Percentiles rank a stretch among this genome's conserved stretches.
Conservation (phyloP, 2,888 invertebrate species). For the Pheosia gnoma region DNA sequence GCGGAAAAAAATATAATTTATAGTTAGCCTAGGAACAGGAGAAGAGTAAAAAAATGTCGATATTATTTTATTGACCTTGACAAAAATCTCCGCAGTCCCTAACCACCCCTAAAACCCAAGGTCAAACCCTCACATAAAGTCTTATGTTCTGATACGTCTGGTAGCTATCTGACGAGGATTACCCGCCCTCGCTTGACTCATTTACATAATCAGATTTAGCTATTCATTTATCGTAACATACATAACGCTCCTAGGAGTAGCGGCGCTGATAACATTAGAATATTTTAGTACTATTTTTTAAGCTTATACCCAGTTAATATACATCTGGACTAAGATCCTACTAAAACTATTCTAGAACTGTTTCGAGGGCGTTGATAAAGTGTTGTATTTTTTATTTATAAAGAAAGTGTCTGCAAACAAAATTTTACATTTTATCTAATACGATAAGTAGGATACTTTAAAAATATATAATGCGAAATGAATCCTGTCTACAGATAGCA, state of each 20-base stretch:
- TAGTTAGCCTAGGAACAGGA: too few species aligned
- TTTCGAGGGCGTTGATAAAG: too few species aligned
- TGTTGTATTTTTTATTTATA: too few species aligned
- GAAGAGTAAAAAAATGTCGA: too few species aligned
- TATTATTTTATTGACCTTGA: neutral
- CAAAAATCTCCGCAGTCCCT: neutral
- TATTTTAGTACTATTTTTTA: neutral
- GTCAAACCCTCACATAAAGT: constrained; percentile 37
- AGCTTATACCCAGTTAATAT: neutral
- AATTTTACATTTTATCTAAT: too few species aligned
- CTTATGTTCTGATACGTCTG: constrained; percentile 48
- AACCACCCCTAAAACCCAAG: constrained; percentile 20
- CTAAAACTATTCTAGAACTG: too few species aligned
- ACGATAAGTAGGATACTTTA: too few species aligned
- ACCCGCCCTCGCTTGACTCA: constrained; percentile 28
- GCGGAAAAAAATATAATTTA: too few species aligned
- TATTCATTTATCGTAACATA: constrained; percentile 37
- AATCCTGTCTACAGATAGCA: neutral
- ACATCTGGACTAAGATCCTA: too few species aligned
- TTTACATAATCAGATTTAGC: constrained; percentile 45
- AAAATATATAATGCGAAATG: too few species aligned
- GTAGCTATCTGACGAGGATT: constrained; percentile 35
- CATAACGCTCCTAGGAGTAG: constrained; percentile 16
- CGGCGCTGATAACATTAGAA: neutral
- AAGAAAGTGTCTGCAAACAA: too few species aligned